Conservation (phyloP, 2,888 invertebrate species). For the Clunio marinus region DNA sequence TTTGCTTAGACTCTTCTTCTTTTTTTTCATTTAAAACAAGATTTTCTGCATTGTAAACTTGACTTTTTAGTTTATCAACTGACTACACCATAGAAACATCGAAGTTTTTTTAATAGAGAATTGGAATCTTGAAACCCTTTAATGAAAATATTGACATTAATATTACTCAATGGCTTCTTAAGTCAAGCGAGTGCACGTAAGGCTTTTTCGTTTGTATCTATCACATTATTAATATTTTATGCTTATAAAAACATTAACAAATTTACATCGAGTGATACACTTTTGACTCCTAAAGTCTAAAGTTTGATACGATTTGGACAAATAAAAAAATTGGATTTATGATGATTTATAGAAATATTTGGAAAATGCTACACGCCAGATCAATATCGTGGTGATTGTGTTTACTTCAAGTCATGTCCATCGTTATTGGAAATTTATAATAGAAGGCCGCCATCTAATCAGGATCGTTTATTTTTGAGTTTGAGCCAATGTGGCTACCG, state of each 20-base stretch:
- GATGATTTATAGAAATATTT: not conserved
- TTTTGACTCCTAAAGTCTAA: no score
- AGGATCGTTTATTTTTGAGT: conserved; percentile 53
- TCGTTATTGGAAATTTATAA: conserved; percentile 46
- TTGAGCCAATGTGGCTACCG: conserved; percentile 62
- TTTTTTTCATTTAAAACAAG: not conserved
- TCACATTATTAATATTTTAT: no score
- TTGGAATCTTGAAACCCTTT: no score
- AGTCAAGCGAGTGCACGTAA: no score
- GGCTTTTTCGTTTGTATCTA: no score
- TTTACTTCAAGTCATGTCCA: conserved; percentile 52
- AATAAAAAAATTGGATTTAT: not conserved
- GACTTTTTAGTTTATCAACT: not conserved
- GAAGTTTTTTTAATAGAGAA: not conserved
- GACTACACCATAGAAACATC: not conserved
- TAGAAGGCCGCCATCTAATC: not conserved
- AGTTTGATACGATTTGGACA: no score
- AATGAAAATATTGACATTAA: no score
- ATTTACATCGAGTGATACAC: no score
- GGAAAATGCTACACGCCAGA: conserved; percentile 52
- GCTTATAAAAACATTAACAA: no score
- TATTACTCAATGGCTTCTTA: no score
- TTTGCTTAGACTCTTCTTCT: not conserved
- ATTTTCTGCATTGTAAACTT: not conserved
- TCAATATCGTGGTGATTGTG: conserved; percentile 51